phyloP scores from a whole-genome alignment of 2,113 vertebrate genomes.

The Sinocyclocheilus grahami region DNA sequence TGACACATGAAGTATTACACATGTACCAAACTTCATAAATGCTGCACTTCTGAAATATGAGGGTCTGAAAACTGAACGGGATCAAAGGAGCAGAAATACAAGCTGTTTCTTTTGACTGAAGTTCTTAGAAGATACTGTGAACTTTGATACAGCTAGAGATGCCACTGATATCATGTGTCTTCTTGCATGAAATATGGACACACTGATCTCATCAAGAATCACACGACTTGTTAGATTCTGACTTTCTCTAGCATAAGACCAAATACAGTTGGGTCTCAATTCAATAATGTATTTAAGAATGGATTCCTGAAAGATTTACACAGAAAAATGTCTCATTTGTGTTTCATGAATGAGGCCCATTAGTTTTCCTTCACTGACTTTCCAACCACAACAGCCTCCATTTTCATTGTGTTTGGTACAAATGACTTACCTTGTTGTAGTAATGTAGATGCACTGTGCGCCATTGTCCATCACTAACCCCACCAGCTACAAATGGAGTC shows the following conservation, averaged over 20 bases:
- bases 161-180: slow-evolving; percentile 7
- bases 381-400: too few relatives aligned
- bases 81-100: slow-evolving; percentile 31
- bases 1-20: slow-evolving; percentile 32
- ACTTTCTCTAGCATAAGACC: not conserved
- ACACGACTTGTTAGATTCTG: not conserved
- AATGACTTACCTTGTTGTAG: slow-evolving; percentile 84
- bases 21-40: not conserved
- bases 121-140: slow-evolving; percentile 3
- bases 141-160: slow-evolving; percentile 27
- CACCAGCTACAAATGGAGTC: slow-evolving; percentile 75
- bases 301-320: not conserved
- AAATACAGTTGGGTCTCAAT: not conserved
- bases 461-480: slow-evolving; percentile 87
- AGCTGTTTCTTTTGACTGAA: slow-evolving; percentile 1
- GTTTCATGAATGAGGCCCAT: too few relatives aligned
- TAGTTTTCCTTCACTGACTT: too few relatives aligned
- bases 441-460: slow-evolving; percentile 84
- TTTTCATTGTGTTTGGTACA: too few relatives aligned
- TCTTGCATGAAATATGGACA: slow-evolving; percentile 8
- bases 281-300: not conserved
- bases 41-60: slow-evolving; percentile 27
- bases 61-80: not conserved
- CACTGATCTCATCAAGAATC: slow-evolving; percentile 4
- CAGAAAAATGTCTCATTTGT: too few relatives aligned